Evolutionary conservation across 2,797 vertebrate genomes (phyloP).

Genomic region (Picus viridis): DNA sequence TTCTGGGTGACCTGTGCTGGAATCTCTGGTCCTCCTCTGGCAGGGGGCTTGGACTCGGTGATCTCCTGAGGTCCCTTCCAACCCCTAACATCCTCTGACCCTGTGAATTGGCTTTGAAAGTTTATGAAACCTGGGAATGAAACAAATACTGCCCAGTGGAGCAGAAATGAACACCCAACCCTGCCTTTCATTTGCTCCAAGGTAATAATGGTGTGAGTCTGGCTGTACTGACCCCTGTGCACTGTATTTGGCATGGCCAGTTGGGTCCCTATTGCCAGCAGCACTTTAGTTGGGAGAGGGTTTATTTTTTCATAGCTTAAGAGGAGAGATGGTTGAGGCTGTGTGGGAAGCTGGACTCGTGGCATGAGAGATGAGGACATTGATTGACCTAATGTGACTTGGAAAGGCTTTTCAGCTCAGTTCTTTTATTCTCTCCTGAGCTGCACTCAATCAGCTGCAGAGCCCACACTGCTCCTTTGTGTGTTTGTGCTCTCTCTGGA

Average conservation of each 20-base stretch:
- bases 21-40: too few relatives aligned
- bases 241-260: background rate
- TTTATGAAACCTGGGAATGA: background rate
- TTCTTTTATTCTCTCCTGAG: constrained; percentile 4
- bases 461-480: constrained; percentile 7
- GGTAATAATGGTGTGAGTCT: background rate
- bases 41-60: too few relatives aligned
- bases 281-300: background rate
- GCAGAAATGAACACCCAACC: background rate
- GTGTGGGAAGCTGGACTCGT: background rate
- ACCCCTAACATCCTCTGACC: too few relatives aligned
- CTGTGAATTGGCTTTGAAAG: background rate
- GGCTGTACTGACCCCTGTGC: background rate
- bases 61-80: too few relatives aligned
- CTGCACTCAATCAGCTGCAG: constrained; percentile 58
- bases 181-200: background rate
- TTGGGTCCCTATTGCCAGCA: background rate
- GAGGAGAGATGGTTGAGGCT: background rate
- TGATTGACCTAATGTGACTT: constrained; percentile 23
- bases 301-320: background rate
- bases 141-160: background rate
- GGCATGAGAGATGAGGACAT: background rate
- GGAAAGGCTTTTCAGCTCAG: background rate
- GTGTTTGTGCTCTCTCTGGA: background rate
- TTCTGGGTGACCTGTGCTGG: too few relatives aligned